These are phyloP conservation scores for Rhagonycha fulva DNA, from an alignment of 2,888 invertebrate genomes.

Conservation along the genomic window DNA sequence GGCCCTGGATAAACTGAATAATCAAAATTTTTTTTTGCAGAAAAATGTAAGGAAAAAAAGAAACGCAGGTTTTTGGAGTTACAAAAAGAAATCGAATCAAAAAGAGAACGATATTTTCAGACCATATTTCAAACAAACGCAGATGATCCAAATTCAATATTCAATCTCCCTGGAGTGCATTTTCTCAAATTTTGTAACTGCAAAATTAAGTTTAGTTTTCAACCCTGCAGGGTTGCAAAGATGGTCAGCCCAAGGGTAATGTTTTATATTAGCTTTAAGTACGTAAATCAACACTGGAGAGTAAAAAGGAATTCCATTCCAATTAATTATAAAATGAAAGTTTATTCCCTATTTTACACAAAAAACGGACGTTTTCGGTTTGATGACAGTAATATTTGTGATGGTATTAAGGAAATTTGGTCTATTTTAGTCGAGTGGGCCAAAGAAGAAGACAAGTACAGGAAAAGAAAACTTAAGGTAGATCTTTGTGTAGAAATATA, in stretches of 20 bases:
- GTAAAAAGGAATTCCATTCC: conserved; percentile 38
- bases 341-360: conserved; percentile 29
- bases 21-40: conserved; percentile 8
- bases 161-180: conserved; percentile 31
- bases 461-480: conserved; percentile 35
- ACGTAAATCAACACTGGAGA: conserved; percentile 36
- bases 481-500: too few species aligned
- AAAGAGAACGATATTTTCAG: conserved; percentile 3
- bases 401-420: conserved; percentile 30
- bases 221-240: conserved; percentile 31
- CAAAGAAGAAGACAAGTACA: conserved; percentile 31
- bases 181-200: conserved; percentile 33
- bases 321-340: conserved; percentile 23
- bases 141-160: conserved; percentile 14
- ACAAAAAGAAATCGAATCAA: not conserved
- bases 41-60: not conserved
- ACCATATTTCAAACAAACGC: conserved; percentile 3
- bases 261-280: conserved; percentile 37
- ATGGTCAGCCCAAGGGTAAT: conserved; percentile 29
- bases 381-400: conserved; percentile 27
- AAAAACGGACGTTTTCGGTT: conserved; percentile 25
- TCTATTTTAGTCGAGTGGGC: conserved; percentile 34
- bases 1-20: not conserved
- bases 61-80: not conserved
- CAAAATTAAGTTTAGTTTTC: conserved; percentile 40